phyloP scores from a whole-genome alignment of 2,797 vertebrate genomes.

The Rhinatrema bivittatum region DNA sequence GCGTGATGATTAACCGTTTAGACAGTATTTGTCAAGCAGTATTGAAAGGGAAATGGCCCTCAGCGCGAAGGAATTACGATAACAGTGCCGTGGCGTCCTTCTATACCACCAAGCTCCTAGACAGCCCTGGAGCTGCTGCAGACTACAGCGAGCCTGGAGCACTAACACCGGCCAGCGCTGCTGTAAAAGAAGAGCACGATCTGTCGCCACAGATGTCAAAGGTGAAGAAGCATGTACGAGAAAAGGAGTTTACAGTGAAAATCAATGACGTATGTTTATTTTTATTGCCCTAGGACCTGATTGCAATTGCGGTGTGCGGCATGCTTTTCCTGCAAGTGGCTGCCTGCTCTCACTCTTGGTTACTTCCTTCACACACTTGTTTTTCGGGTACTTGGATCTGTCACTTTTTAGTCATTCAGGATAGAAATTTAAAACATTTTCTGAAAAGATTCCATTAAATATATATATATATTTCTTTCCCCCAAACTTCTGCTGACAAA shows the following conservation, averaged over 20 bases:
- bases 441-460: slow-evolving; percentile 26
- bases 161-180: slow-evolving; percentile 36
- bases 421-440: slow-evolving; percentile 26
- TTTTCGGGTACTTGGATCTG: slow-evolving; percentile 46
- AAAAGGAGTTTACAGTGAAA: slow-evolving; percentile 99
- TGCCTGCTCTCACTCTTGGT: slow-evolving; percentile 64
- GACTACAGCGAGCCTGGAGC: slow-evolving; percentile 50
- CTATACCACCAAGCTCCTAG: slow-evolving; percentile 95
- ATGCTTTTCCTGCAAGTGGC: slow-evolving; percentile 71
- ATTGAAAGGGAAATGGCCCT: slow-evolving; percentile 95
- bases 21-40: slow-evolving; percentile 97
- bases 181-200: slow-evolving; percentile 78
- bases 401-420: slow-evolving; percentile 44
- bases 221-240: slow-evolving; percentile 99
- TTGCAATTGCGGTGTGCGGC: slow-evolving; percentile 70
- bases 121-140: slow-evolving; percentile 62
- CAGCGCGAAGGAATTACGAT: slow-evolving; percentile 78
- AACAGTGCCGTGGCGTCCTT: slow-evolving; percentile 81
- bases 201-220: slow-evolving; percentile 94
- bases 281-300: slow-evolving; percentile 80
- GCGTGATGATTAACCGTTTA: slow-evolving; percentile 94
- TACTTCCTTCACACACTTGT: slow-evolving; percentile 56
- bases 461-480: slow-evolving; percentile 12
- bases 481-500: slow-evolving; percentile 28
- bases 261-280: slow-evolving; percentile 99